phyloP scores from a whole-genome alignment of 1,140 invertebrate species.

The Anastrepha obliqua region DNA sequence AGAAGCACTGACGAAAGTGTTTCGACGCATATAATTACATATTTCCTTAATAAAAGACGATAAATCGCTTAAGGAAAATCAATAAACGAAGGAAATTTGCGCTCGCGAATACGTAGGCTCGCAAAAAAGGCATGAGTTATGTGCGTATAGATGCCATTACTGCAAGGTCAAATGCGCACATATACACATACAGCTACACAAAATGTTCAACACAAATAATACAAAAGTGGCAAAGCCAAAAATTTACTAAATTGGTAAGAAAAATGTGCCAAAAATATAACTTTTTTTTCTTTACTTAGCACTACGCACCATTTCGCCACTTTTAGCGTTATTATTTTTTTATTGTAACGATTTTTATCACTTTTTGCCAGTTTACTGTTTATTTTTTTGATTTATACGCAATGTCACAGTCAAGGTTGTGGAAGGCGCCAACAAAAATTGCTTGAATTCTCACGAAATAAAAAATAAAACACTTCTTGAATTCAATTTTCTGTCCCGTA shows the following conservation, averaged over 20 bases:
- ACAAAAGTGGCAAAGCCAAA: background rate
- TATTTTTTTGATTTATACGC: background rate
- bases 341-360: background rate
- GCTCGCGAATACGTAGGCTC: background rate
- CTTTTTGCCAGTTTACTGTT: background rate
- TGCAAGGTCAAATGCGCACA: background rate
- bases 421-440: background rate
- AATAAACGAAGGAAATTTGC: constrained; percentile 7
- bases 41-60: background rate
- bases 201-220: background rate
- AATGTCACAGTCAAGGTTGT: background rate
- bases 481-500: too few relatives aligned
- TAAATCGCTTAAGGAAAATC: constrained; percentile 7
- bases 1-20: background rate
- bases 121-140: background rate
- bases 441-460: background rate
- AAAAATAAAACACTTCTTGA: background rate
- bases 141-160: background rate
- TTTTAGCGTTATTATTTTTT: background rate
- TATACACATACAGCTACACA: background rate
- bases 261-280: too few relatives aligned
- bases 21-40: background rate
- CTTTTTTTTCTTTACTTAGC: too few relatives aligned
- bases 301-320: too few relatives aligned
- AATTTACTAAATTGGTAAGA: background rate